Percentiles rank a stretch among this genome's conserved stretches.
phyloP scores from a whole-genome alignment of 1,140 invertebrate species.

The Bombus haemorrhoidalis region DNA sequence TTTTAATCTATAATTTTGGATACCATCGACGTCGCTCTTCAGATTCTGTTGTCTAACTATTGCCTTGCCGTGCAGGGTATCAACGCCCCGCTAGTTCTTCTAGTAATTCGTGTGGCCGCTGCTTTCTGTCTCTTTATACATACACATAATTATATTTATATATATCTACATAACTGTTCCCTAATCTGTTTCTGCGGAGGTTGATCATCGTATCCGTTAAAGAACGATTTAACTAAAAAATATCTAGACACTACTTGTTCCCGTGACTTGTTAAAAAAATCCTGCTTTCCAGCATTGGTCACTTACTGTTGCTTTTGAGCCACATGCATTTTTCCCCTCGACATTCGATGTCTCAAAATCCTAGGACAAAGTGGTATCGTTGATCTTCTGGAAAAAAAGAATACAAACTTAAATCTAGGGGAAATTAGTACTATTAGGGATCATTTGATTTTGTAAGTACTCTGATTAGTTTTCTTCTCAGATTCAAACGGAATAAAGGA shows the following conservation, averaged over 20 bases:
- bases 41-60: slow-evolving; percentile 59
- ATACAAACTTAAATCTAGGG: not conserved
- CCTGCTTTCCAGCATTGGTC: not conserved
- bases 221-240: not conserved
- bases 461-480: not conserved
- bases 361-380: not conserved
- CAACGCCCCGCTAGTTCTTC: slow-evolving; percentile 60
- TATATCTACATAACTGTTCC: slow-evolving; percentile 47
- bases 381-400: not conserved
- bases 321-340: not conserved
- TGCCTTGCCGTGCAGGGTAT: slow-evolving; percentile 59
- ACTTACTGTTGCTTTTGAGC: slow-evolving; percentile 19
- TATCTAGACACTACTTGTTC: not conserved
- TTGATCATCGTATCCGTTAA: slow-evolving; percentile 17
- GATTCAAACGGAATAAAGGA: not conserved
- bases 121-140: slow-evolving; percentile 65
- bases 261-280: not conserved
- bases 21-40: slow-evolving; percentile 50
- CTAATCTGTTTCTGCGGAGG: slow-evolving; percentile 20
- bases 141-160: slow-evolving; percentile 46
- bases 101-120: slow-evolving; percentile 67
- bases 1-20: not conserved
- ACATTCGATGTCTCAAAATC: not conserved
- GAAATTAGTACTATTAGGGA: not conserved
- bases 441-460: not conserved